Evolutionary conservation across 1,140 invertebrate species (phyloP).

Genomic region (Brachionus asplanchnoidis): DNA sequence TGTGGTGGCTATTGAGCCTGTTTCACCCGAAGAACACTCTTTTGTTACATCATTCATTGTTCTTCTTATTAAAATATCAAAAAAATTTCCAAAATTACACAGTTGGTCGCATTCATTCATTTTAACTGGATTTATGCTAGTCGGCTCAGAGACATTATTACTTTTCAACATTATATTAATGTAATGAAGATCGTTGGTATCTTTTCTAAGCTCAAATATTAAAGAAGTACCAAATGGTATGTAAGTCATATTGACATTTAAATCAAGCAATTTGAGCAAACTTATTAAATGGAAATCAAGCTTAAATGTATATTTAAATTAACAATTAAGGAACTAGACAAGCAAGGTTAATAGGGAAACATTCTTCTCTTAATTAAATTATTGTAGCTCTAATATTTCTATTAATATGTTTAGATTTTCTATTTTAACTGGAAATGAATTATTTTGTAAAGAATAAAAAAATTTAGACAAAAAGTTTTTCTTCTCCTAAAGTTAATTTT

Average conservation of each 20-base stretch:
- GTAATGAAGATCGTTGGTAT: constrained; percentile 9
- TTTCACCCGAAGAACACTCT: background rate
- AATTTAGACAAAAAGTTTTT: too few relatives aligned
- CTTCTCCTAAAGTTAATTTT: too few relatives aligned
- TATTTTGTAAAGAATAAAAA: too few relatives aligned
- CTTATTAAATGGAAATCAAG: background rate
- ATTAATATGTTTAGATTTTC: too few relatives aligned
- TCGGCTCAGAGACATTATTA: background rate
- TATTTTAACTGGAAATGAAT: too few relatives aligned
- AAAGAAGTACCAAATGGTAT: constrained; percentile 7
- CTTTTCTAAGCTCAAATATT: constrained; percentile 34
- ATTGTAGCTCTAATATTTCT: too few relatives aligned
- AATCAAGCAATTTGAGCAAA: constrained; percentile 1
- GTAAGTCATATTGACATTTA: background rate
- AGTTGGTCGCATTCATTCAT: background rate
- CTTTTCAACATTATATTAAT: constrained; percentile 6
- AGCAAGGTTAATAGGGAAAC: too few relatives aligned
- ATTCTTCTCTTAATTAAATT: too few relatives aligned
- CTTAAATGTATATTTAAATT: background rate
- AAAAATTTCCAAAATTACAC: constrained; percentile 41
- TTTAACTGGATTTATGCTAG: background rate
- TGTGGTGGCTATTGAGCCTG: background rate
- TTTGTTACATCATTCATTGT: background rate
- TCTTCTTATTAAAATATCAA: background rate
- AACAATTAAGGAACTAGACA: too few relatives aligned